These are phyloP conservation scores for Danionella cerebrum DNA, from an alignment of 2,113 vertebrate species.

Conservation along the genomic window DNA sequence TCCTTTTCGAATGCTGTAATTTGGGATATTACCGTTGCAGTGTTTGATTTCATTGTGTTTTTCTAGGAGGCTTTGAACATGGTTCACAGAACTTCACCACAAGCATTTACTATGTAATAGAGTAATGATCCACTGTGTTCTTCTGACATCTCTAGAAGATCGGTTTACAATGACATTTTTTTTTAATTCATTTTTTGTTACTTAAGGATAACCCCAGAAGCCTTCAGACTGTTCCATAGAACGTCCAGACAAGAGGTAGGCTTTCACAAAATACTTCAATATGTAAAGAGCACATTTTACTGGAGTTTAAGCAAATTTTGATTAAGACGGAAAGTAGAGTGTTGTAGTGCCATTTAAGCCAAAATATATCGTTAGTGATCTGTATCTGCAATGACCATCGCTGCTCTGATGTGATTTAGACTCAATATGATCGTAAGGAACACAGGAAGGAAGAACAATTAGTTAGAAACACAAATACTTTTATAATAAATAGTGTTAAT, in stretches of 20 bases:
- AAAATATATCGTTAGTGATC: too few relatives aligned
- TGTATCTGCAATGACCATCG: background rate
- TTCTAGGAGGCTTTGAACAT: background rate
- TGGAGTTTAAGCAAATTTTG: background rate
- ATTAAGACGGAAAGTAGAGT: constrained; percentile 15
- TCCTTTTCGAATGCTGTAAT: too few relatives aligned
- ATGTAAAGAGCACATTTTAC: constrained; percentile 19
- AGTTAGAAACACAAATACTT: too few relatives aligned
- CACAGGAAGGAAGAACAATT: too few relatives aligned
- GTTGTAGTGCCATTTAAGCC: background rate
- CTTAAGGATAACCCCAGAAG: constrained; percentile 1
- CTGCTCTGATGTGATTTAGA: background rate
- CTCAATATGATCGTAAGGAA: background rate
- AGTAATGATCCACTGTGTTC: too few relatives aligned
- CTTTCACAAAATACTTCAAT: constrained; percentile 14
- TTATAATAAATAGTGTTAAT: too few relatives aligned
- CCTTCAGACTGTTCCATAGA: background rate
- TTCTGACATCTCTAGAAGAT: too few relatives aligned
- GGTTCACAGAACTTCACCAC: background rate
- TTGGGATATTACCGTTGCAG: too few relatives aligned
- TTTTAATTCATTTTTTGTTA: background rate
- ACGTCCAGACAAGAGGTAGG: constrained; percentile 16
- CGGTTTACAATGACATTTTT: too few relatives aligned
- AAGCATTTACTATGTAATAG: background rate
- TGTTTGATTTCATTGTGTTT: background rate